Conservation (phyloP, 2,888 invertebrate species). For the Polia nebulosa region DNA sequence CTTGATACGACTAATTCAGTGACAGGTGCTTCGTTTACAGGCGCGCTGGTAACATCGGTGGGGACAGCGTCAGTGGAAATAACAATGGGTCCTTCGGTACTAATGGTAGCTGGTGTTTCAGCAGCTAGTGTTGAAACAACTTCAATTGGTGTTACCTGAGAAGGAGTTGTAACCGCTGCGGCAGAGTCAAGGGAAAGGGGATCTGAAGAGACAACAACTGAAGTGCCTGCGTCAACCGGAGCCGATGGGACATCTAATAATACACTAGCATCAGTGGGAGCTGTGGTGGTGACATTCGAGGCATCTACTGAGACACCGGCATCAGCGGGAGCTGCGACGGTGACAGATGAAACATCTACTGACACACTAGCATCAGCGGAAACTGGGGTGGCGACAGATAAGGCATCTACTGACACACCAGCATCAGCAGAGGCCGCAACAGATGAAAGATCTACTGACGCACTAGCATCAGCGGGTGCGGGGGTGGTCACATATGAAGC, state of each 20-base stretch:
- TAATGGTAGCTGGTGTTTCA: constrained; percentile 2
- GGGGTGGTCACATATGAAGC: rapidly evolving
- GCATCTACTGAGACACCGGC: background rate
- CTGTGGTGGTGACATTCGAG: rapidly evolving
- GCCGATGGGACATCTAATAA: background rate
- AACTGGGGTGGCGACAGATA: background rate
- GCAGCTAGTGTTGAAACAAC: background rate
- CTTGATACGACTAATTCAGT: constrained; percentile 30
- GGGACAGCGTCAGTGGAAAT: constrained; percentile 35
- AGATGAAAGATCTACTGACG: background rate
- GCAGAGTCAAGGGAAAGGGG: background rate
- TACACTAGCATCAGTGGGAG: background rate
- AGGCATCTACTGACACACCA: background rate
- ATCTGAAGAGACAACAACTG: constrained; percentile 10
- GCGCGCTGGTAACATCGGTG: constrained; percentile 20
- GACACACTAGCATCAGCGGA: background rate
- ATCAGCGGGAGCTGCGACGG: background rate
- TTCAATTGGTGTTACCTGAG: background rate
- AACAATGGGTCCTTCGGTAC: constrained; percentile 25
- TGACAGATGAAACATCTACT: background rate
- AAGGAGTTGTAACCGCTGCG: background rate
- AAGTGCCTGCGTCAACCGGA: background rate
- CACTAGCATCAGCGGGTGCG: background rate
- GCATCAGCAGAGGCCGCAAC: rapidly evolving
- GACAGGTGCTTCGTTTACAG: constrained; percentile 18